Conservation (phyloP, 2,113 vertebrate species). For the Passer montanus region DNA sequence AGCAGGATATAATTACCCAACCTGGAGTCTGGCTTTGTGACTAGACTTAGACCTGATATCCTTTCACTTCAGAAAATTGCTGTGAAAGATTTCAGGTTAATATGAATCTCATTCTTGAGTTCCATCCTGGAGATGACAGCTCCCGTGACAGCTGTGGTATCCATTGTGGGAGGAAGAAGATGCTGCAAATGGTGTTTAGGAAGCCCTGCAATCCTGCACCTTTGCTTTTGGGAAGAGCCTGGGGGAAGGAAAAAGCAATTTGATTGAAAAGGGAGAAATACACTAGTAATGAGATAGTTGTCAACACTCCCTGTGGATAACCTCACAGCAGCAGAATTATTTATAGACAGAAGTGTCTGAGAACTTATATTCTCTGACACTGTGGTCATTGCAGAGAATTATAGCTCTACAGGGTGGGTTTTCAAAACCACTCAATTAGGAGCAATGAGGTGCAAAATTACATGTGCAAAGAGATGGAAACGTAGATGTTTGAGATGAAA, state of each 20-base stretch:
- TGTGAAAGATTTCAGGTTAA: not conserved
- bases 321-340: not conserved
- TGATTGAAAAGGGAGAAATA: not conserved
- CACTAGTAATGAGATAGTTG: not conserved
- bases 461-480: slow-evolving; percentile 19
- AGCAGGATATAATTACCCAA: not conserved
- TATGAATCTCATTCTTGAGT: not conserved
- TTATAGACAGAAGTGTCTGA: slow-evolving; percentile 40
- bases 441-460: slow-evolving; percentile 67
- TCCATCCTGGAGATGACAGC: not conserved
- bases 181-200: not conserved
- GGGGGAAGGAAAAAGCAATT: not conserved
- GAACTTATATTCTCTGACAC: slow-evolving; percentile 12
- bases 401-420: not conserved
- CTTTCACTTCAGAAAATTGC: not conserved
- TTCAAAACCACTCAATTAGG: slow-evolving; percentile 53
- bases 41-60: not conserved
- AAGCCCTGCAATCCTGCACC: not conserved
- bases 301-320: not conserved
- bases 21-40: not conserved
- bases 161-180: not conserved
- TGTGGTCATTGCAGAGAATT: not conserved
- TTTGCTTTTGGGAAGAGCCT: not conserved
- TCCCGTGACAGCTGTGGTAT: accelerated
- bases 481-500: not conserved